These are phyloP conservation scores for Steinernema carpocapsae DNA, from an alignment of 2,888 invertebrate species.

Conservation along the genomic window DNA sequence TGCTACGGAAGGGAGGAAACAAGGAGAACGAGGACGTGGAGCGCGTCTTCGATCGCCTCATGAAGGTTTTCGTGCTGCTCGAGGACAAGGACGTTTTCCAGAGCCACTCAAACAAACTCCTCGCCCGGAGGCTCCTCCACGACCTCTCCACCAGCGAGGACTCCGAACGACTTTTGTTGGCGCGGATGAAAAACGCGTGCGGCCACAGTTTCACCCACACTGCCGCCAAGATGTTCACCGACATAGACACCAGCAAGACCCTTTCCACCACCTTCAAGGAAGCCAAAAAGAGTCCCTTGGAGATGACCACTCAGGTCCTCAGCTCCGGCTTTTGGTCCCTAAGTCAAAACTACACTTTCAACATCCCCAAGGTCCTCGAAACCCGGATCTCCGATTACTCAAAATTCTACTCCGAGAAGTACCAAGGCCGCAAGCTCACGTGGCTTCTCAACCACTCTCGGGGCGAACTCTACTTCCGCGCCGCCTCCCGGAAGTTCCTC, in stretches of 20 bases:
- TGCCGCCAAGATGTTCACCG: conserved; percentile 6
- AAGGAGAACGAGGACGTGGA: background rate
- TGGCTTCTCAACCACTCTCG: conserved; percentile 75
- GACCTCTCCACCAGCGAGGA: conserved; percentile 12
- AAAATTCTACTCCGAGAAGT: conserved; percentile 74
- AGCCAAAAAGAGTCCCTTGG: background rate
- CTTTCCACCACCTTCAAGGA: background rate
- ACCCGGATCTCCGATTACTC: conserved; percentile 40
- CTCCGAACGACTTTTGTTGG: background rate
- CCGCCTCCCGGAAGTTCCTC: background rate
- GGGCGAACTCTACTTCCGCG: conserved; percentile 42
- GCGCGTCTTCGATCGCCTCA: background rate
- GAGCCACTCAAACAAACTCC: conserved; percentile 1
- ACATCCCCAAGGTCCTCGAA: conserved; percentile 44
- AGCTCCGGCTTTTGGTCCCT: conserved; percentile 82
- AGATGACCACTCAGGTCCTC: background rate
- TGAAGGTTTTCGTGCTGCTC: background rate
- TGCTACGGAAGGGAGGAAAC: conserved; percentile 16
- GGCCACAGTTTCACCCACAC: background rate
- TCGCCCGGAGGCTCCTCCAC: background rate
- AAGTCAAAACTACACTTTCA: conserved; percentile 72
- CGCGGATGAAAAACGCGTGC: background rate
- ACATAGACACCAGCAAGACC: background rate
- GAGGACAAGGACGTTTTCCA: conserved; percentile 70
- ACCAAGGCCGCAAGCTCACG: conserved; percentile 94